Conservation (phyloP, 1,140 invertebrate genomes). For the Drosophila pseudoananassae region DNA sequence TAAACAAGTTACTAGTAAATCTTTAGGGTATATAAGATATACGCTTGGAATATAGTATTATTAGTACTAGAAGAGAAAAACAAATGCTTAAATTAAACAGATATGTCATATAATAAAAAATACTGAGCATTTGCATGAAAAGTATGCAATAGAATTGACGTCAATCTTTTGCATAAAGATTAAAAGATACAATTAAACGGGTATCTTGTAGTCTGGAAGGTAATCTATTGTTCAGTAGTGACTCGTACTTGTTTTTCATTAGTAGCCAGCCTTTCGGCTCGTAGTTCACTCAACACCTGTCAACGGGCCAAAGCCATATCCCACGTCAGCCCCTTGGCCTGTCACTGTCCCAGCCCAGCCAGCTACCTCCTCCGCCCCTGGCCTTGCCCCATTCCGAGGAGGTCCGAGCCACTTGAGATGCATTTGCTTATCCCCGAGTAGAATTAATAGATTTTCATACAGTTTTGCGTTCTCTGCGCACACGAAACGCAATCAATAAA, state of each 20-base stretch:
- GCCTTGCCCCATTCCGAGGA: not conserved
- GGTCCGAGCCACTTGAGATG: conserved; percentile 40
- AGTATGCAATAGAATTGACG: conserved; percentile 10
- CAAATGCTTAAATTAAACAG: no score
- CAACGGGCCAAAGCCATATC: conserved; percentile 29
- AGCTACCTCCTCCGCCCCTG: conserved; percentile 1
- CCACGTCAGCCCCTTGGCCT: conserved; percentile 34
- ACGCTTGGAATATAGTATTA: not conserved
- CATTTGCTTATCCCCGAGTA: conserved; percentile 50
- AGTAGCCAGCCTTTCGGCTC: conserved; percentile 26
- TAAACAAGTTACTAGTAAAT: not conserved
- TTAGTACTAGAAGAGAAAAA: not conserved
- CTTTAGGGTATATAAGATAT: not conserved
- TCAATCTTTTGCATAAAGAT: conserved; percentile 5
- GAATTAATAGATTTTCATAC: conserved; percentile 47
- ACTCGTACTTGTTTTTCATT: conserved; percentile 31
- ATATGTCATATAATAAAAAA: no score
- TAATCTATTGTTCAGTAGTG: conserved; percentile 13
- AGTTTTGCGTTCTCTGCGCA: conserved; percentile 17
- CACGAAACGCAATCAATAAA: conserved; percentile 69
- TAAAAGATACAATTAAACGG: conserved; percentile 12
- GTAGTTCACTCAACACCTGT: conserved; percentile 43
- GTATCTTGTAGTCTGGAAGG: conserved; percentile 31
- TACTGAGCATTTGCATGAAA: not conserved
- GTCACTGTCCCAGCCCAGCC: conserved; percentile 7